phyloP scores from a whole-genome alignment of 2,888 invertebrate species.

The Apodemia duryi region DNA sequence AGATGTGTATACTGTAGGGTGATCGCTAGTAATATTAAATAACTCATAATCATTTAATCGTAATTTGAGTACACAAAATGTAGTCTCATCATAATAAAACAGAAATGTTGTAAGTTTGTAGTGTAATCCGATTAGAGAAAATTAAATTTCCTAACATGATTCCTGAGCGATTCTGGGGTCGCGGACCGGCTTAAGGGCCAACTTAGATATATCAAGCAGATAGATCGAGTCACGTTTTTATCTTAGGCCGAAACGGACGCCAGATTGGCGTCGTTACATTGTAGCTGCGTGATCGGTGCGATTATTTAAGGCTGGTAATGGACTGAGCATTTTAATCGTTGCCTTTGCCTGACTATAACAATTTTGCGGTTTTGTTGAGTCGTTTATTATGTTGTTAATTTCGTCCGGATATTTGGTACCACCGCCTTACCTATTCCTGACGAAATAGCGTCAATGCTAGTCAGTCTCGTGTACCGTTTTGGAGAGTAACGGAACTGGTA shows the following conservation, averaged over 20 bases:
- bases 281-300: conserved; percentile 22
- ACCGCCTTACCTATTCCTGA: no score
- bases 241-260: conserved; percentile 23
- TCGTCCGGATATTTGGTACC: no score
- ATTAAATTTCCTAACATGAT: conserved; percentile 22
- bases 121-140: conserved; percentile 22
- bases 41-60: no score
- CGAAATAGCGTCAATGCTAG: no score
- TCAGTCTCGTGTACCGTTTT: no score
- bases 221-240: conserved; percentile 28
- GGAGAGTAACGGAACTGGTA: no score
- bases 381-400: no score
- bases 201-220: conserved; percentile 20
- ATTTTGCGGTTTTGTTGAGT: no score
- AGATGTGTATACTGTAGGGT: no score
- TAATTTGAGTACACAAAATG: not conserved
- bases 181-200: conserved; percentile 14
- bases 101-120: conserved; percentile 21
- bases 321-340: not conserved
- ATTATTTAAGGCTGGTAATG: conserved; percentile 15
- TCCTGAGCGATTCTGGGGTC: conserved; percentile 15
- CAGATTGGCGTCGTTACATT: conserved; percentile 21
- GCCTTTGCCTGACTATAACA: not conserved
- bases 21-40: no score
- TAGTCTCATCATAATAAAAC: conserved; percentile 15